Base-by-base conservation (phyloP, 2,888 invertebrate genomes). In the Stegophylla sp. region DNA sequence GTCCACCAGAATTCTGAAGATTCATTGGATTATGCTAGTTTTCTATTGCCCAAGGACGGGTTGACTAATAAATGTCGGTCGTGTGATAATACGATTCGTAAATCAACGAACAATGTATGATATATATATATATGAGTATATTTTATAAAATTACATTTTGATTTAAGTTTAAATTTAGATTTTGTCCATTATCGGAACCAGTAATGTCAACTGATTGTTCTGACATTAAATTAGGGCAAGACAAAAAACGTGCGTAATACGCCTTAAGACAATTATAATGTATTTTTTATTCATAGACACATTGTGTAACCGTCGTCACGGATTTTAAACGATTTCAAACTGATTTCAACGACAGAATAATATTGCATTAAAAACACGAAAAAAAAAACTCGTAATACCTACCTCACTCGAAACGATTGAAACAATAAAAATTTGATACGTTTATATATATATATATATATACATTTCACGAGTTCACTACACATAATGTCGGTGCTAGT, bases 271-370 rank as follows among this genome's bases (percentile, higher is more conserved):
- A 59, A n/a, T 59, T 41, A 45, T 23, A 72, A 43, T 61, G 12
- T n/a, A 34, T 34, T 34, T n/a, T 34, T 34, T 34, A 34, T 34
- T 5, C 34, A 34, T 34, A 59, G 26, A n/a, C 7, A 3, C 12
- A 20, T 73, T 73, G 73, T 28, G 73, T 61, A 73, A 73, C 28
- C 1, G 12, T 28, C 45, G 61, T 73, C 45, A 61, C 59, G 73
- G 45, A 73, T 73, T 41, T 56, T 43, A 5, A 43, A 20, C 59
- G 26, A 45, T 72, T 48, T 59, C 15, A 17, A 61, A 59, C 26
- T 28, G 28, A 61, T 72, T 53, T 51, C 53, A 23, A 23, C 9
- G 17, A 15, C 41, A 64, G 23, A 56, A 72, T n/a, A n/a, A n/a
- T 45, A 45, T 73, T 73, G 28, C 73, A 45, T 73, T 28, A 43